Percentiles rank a stretch among this genome's conserved stretches.
phyloP scores from a whole-genome alignment of 2,888 invertebrate genomes.

The Eupithecia pulchellata region DNA sequence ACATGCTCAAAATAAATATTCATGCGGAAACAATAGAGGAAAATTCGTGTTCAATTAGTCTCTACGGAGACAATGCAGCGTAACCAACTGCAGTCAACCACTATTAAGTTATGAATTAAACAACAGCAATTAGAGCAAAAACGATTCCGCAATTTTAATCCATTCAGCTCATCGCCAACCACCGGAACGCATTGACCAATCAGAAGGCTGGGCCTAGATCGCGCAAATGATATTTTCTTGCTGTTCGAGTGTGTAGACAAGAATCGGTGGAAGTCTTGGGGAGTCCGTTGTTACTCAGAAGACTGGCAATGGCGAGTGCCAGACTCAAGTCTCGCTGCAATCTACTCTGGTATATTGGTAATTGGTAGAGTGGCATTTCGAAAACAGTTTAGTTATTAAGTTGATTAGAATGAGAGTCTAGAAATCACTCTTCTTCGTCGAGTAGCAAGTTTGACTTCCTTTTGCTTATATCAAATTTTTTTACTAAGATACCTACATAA shows the following conservation, averaged over 20 bases:
- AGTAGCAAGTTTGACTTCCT: slow-evolving; percentile 82
- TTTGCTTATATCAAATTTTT: slow-evolving; percentile 45
- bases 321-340: slow-evolving; percentile 77
- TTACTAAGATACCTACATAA: no score
- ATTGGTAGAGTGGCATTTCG: slow-evolving; percentile 75
- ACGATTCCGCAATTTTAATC: slow-evolving; percentile 35
- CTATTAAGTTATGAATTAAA: slow-evolving; percentile 35
- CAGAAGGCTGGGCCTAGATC: slow-evolving; percentile 53
- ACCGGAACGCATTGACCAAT: slow-evolving; percentile 62
- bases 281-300: slow-evolving; percentile 82
- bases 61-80: slow-evolving; percentile 26
- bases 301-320: slow-evolving; percentile 80
- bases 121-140: slow-evolving; percentile 37
- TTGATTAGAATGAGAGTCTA: slow-evolving; percentile 40
- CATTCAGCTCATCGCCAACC: slow-evolving; percentile 33
- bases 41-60: slow-evolving; percentile 16
- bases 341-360: slow-evolving; percentile 64
- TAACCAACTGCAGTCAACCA: slow-evolving; percentile 28
- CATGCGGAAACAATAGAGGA: slow-evolving; percentile 3
- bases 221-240: slow-evolving; percentile 59
- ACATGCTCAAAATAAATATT: not conserved
- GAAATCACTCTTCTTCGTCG: slow-evolving; percentile 78
- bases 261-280: slow-evolving; percentile 42
- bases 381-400: slow-evolving; percentile 54
- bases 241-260: slow-evolving; percentile 44